A percentile compares a stretch with the other conserved stretches of the same genome.
Conservation (phyloP, 2,888 invertebrate species). For the Notodonta dromedarius region DNA sequence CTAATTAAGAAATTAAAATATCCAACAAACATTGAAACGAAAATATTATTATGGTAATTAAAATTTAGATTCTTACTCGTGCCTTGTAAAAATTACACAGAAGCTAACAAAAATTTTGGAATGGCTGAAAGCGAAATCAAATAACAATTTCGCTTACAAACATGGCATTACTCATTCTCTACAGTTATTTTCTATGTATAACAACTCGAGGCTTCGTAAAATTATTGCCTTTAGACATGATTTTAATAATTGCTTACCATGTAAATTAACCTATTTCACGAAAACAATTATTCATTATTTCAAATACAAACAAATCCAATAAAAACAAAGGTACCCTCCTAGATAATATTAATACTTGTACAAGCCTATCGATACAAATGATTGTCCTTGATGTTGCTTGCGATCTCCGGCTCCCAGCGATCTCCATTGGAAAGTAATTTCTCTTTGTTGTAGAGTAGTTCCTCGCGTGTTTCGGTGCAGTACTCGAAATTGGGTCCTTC, state of each 20-base stretch:
- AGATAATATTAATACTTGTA: neutral
- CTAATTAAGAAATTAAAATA: neutral
- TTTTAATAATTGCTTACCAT: slow-evolving; percentile 8
- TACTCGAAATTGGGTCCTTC: slow-evolving; percentile 99
- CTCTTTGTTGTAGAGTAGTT: slow-evolving; percentile 99
- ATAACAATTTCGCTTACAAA: slow-evolving; percentile 13
- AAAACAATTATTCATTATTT: slow-evolving; percentile 4
- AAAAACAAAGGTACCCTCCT: neutral
- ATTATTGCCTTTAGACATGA: slow-evolving; percentile 29
- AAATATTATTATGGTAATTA: neutral
- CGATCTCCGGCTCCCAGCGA: slow-evolving; percentile 99
- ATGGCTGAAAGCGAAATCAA: slow-evolving; percentile 7
- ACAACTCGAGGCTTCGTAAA: slow-evolving; percentile 18
- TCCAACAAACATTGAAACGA: neutral
- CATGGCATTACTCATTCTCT: slow-evolving; percentile 13
- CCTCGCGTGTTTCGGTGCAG: slow-evolving; percentile 98
- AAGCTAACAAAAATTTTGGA: neutral
- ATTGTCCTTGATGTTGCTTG: slow-evolving; percentile 90
- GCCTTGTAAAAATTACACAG: too few relatives aligned
- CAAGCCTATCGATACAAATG: slow-evolving; percentile 64
- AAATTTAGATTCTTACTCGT: neutral
- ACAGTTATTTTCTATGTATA: slow-evolving; percentile 14
- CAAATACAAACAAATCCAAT: slow-evolving; percentile 4
- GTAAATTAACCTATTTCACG: neutral
- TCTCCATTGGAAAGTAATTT: slow-evolving; percentile 98